Conservation (phyloP, 1,140 invertebrate genomes). For the Phenacoccus solenopsis region DNA sequence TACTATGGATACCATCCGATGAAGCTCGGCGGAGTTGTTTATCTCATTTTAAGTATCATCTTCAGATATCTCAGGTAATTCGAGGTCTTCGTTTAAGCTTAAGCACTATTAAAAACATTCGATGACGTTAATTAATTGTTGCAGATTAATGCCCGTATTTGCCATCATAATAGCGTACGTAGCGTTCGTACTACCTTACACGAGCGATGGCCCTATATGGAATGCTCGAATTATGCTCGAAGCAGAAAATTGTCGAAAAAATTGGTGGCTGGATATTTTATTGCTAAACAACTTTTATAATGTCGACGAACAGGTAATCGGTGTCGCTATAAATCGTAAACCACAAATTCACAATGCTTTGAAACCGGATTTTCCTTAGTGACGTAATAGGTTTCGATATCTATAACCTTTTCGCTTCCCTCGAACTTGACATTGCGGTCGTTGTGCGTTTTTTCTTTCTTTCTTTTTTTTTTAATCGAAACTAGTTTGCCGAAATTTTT, state of each 20-base stretch:
- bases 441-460: no score
- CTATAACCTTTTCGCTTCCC: not conserved
- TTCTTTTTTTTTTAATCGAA: no score
- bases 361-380: not conserved
- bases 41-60: not conserved
- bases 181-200: constrained; percentile 25
- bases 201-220: constrained; percentile 54
- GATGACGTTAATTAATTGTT: constrained; percentile 10
- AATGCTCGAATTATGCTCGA: constrained; percentile 43
- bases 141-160: constrained; percentile 55
- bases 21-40: not conserved
- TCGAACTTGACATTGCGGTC: not conserved
- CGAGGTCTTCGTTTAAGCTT: not conserved
- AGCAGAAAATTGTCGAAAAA: constrained; percentile 48
- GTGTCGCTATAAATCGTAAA: not conserved
- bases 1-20: constrained; percentile 7
- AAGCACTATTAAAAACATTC: not conserved
- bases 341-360: not conserved
- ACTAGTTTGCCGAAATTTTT: not conserved
- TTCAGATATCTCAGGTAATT: constrained; percentile 17
- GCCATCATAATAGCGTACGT: constrained; percentile 52
- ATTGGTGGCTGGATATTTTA: constrained; percentile 73
- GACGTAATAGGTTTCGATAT: not conserved
- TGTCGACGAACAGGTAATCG: constrained; percentile 46
- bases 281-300: constrained; percentile 74